Evolutionary conservation across 2,888 invertebrate species (phyloP).

Genomic region (Chorisops tibialis): DNA sequence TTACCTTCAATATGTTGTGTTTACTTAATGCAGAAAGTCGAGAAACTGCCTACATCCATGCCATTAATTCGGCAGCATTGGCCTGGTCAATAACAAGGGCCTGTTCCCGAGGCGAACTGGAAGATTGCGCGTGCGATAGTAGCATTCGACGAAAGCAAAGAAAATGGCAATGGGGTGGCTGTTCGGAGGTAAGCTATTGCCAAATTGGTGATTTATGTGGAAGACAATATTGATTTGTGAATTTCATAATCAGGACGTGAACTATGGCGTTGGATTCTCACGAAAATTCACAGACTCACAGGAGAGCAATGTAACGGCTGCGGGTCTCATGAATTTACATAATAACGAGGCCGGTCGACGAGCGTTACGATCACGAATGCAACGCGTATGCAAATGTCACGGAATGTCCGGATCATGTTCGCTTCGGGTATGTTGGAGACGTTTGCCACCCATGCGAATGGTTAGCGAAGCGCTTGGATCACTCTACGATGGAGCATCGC

Average conservation of each 20-base stretch:
- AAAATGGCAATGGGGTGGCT: constrained; percentile 91
- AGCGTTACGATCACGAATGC: constrained; percentile 73
- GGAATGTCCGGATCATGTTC: constrained; percentile 92
- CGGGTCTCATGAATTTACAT: constrained; percentile 84
- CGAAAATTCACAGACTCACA: constrained; percentile 81
- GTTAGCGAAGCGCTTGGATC: constrained; percentile 76
- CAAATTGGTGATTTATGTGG: background rate
- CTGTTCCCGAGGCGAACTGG: constrained; percentile 80
- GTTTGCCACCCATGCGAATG: constrained; percentile 70
- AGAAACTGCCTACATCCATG: constrained; percentile 86
- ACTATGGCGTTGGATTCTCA: constrained; percentile 81
- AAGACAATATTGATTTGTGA: background rate
- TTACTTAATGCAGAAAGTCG: constrained; percentile 68
- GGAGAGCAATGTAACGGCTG: constrained; percentile 69
- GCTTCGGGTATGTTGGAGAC: constrained; percentile 85
- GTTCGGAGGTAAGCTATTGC: constrained; percentile 68
- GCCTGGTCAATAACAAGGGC: constrained; percentile 84
- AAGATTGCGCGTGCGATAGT: constrained; percentile 85
- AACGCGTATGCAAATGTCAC: constrained; percentile 88
- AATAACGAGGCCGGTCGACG: constrained; percentile 90
- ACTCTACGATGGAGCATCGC: constrained; percentile 82
- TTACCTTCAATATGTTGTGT: constrained; percentile 35
- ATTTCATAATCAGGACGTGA: constrained; percentile 61
- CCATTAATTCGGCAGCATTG: constrained; percentile 83
- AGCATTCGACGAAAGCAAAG: constrained; percentile 71